A percentile compares a stretch with the other conserved stretches of the same genome.
Evolutionary conservation across 2,888 invertebrate genomes (phyloP).

Genomic region (Xylophagus ater): DNA sequence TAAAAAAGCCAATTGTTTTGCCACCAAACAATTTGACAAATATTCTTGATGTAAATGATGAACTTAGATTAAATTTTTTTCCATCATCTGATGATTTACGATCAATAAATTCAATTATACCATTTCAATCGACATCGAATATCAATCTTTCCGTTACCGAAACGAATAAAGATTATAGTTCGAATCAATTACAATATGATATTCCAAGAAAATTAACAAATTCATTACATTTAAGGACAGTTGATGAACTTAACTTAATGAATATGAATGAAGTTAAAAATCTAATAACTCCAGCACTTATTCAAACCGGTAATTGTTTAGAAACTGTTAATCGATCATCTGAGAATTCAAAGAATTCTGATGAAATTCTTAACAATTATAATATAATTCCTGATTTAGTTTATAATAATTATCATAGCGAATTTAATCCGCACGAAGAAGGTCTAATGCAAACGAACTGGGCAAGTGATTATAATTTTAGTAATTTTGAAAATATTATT

Average conservation of each 20-base stretch:
- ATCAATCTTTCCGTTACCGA: too few relatives aligned
- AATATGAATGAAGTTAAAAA: slow-evolving; percentile 36
- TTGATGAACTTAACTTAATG: slow-evolving; percentile 38
- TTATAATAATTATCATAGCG: slow-evolving; percentile 5
- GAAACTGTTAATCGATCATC: slow-evolving; percentile 17
- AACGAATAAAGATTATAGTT: too few relatives aligned
- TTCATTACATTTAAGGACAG: slow-evolving; percentile 33
- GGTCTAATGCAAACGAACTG: slow-evolving; percentile 15
- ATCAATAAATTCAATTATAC: too few relatives aligned
- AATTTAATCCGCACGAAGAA: slow-evolving; percentile 4
- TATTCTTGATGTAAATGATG: slow-evolving; percentile 18
- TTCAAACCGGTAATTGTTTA: slow-evolving; percentile 18
- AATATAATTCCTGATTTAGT: slow-evolving; percentile 15
- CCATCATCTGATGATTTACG: slow-evolving; percentile 1
- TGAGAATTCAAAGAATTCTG: slow-evolving; percentile 21
- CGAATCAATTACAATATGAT: too few relatives aligned
- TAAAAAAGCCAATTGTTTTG: slow-evolving; percentile 33
- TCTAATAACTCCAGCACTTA: slow-evolving; percentile 32
- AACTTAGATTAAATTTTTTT: slow-evolving; percentile 17
- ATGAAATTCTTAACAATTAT: slow-evolving; percentile 16
- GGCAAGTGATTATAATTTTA: slow-evolving; percentile 18
- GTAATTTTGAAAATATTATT: slow-evolving; percentile 17
- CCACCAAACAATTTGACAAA: slow-evolving; percentile 21
- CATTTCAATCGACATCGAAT: too few relatives aligned
- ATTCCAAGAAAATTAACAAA: slow-evolving; percentile 24